A percentile compares a stretch with the other conserved stretches of the same genome.
Evolutionary conservation across 2,888 invertebrate genomes (phyloP).

Genomic region (Amphipoea oculea): DNA sequence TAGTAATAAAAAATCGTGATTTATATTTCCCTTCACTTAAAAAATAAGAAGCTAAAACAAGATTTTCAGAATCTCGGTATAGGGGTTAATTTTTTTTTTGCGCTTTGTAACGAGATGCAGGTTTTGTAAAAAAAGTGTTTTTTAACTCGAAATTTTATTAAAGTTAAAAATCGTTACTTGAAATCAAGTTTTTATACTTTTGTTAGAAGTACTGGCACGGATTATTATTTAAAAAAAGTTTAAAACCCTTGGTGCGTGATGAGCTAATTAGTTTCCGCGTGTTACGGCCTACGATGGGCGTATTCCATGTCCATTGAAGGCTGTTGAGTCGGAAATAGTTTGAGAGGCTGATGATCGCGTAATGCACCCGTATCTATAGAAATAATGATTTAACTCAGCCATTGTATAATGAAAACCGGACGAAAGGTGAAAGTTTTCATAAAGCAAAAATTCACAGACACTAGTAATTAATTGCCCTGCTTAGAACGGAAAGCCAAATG

Average conservation of each 20-base stretch:
- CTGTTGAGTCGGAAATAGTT: background rate
- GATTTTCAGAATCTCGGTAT: slow-evolving; percentile 66
- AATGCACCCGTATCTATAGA: background rate
- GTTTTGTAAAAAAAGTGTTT: slow-evolving; percentile 29
- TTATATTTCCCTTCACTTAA: slow-evolving; percentile 70
- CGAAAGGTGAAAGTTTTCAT: slow-evolving; percentile 18
- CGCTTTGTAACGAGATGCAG: slow-evolving; percentile 27
- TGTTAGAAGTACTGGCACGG: background rate
- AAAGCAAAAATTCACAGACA: slow-evolving; percentile 20
- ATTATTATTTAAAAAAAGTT: slow-evolving; percentile 8
- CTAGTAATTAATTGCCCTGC: slow-evolving; percentile 1
- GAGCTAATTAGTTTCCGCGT: background rate
- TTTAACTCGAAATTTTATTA: slow-evolving; percentile 30
- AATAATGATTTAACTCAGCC: background rate
- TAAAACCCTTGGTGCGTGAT: slow-evolving; percentile 22
- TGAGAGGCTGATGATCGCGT: background rate
- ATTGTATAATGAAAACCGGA: background rate
- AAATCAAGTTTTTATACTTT: slow-evolving; percentile 18
- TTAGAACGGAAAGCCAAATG: background rate
- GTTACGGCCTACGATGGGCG: background rate
- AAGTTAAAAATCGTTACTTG: slow-evolving; percentile 24
- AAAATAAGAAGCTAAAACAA: slow-evolving; percentile 57
- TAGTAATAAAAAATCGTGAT: slow-evolving; percentile 67
- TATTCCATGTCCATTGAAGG: background rate
- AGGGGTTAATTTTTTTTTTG: slow-evolving; percentile 54